Conservation (phyloP, 2,888 invertebrate species). For the Drosophila infuscata region DNA sequence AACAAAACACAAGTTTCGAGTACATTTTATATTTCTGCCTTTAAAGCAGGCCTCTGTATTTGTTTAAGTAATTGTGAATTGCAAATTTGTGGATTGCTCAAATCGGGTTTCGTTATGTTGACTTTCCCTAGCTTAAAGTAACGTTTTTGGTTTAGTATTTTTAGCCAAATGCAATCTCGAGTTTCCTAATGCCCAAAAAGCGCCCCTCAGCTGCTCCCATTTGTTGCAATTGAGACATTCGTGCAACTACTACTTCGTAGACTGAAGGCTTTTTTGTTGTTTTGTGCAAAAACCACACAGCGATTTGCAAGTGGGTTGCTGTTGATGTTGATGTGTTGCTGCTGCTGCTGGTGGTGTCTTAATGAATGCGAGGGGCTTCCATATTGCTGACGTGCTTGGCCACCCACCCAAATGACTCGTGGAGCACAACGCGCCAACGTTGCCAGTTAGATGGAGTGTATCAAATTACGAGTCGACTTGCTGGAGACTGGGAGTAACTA, state of each 20-base stretch:
- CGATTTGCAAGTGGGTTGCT: slow-evolving; percentile 19
- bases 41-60: background rate
- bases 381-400: slow-evolving; percentile 43
- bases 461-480: slow-evolving; percentile 55
- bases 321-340: background rate
- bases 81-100: slow-evolving; percentile 15
- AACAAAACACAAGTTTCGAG: background rate
- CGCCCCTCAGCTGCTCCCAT: slow-evolving; percentile 27
- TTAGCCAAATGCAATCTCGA: slow-evolving; percentile 32
- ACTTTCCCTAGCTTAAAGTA: slow-evolving; percentile 17
- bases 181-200: slow-evolving; percentile 45
- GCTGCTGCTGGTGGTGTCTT: slow-evolving; percentile 15
- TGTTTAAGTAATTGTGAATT: slow-evolving; percentile 4
- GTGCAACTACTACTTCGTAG: slow-evolving; percentile 64
- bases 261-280: slow-evolving; percentile 49
- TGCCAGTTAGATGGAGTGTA: slow-evolving; percentile 74
- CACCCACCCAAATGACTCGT: slow-evolving; percentile 71
- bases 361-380: slow-evolving; percentile 66
- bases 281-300: slow-evolving; percentile 1
- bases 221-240: slow-evolving; percentile 56
- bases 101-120: slow-evolving; percentile 10
- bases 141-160: background rate
- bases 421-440: slow-evolving; percentile 59
- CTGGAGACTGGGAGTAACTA: slow-evolving; percentile 32
- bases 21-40: background rate